Base-by-base conservation (phyloP, 2,888 invertebrate species). In the Alloplasta piceator region DNA sequence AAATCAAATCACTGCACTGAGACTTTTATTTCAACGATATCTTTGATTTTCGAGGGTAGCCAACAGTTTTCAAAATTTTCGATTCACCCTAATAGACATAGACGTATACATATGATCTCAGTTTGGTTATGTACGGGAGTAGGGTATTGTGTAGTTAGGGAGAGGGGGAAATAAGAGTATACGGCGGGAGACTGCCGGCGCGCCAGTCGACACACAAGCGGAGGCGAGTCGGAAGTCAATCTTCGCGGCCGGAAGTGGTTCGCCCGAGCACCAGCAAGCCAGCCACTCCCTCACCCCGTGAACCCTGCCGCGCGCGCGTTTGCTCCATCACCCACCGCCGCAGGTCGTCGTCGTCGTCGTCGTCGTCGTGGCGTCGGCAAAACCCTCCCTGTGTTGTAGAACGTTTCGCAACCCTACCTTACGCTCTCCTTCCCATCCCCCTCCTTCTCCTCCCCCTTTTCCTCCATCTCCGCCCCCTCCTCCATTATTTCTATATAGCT, bases 241-340 rank as follows among this genome's bases (percentile, higher is more conserved):
- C 89, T 90, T 88, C 89, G 88, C 86, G 88, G 87, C 87, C 89
- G 89, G 90, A 90, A 88, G 90, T 88, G 90, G 90, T 89, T 89
- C 86, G 86, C 86, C 88, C 83, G 74, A 82, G 75, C 79, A 84
- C 84, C 82, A 80, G 80, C 83, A 83, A 85, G 83, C 84, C 82
- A 73, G 83, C 82, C 82, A 56, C 73, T 75, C 74, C 67, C 79
- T 71, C 71, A 56, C 80, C 67, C 70, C 78, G 64, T 77, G 56
- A 71, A 58, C 48, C 43, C 43, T 58, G 50, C 61, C 73, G 46
- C 36, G 43, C 46, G 67, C 74, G 46, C 63, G 48, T 76, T 80
- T 70, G 56, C 61, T 39, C 55, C 66, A 39, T 56, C 38, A 48
- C 63, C 68, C 26, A 41, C 14, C 68, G 70, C 80, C 73, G 73